Evolutionary conservation across 1,140 invertebrate genomes (phyloP).

Genomic region (Lordiphosa collinella): DNA sequence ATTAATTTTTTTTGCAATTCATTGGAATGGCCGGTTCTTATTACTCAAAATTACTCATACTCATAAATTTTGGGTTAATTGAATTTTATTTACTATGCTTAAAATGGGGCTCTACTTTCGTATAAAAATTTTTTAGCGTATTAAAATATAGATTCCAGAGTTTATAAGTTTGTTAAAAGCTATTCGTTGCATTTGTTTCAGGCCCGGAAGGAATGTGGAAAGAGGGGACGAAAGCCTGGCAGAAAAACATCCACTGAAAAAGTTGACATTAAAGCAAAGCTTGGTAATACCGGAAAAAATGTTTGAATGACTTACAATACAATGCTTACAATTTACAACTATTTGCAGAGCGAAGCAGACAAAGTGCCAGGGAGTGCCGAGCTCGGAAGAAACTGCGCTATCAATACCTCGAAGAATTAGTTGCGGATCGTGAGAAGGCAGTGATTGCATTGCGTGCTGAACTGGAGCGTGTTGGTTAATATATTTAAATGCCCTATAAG

Average conservation of each 20-base stretch:
- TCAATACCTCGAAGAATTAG: conserved; percentile 98
- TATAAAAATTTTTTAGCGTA: too few relatives aligned
- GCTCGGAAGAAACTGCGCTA: conserved; percentile 97
- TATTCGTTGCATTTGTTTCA: conserved; percentile 24
- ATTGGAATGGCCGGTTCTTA: too few relatives aligned
- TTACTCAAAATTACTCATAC: too few relatives aligned
- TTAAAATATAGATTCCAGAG: too few relatives aligned
- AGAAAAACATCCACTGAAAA: conserved; percentile 91
- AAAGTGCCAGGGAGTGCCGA: conserved; percentile 97
- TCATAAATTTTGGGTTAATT: too few relatives aligned
- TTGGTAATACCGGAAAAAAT: conserved; percentile 83
- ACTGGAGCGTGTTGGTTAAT: conserved; percentile 89
- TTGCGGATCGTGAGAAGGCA: conserved; percentile 95
- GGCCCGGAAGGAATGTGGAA: conserved; percentile 87
- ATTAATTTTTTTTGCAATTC: too few relatives aligned
- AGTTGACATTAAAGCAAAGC: conserved; percentile 95
- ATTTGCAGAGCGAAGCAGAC: conserved; percentile 91
- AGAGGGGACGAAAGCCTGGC: conserved; percentile 93
- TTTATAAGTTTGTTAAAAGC: too few relatives aligned
- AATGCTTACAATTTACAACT: conserved; percentile 14
- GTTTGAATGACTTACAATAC: background rate
- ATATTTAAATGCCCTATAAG: conserved; percentile 20
- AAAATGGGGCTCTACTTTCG: too few relatives aligned
- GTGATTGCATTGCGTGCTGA: conserved; percentile 93
- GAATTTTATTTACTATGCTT: too few relatives aligned